Evolutionary conservation across 2,888 invertebrate species (phyloP).

Genomic region (Limenitis arthemis): DNA sequence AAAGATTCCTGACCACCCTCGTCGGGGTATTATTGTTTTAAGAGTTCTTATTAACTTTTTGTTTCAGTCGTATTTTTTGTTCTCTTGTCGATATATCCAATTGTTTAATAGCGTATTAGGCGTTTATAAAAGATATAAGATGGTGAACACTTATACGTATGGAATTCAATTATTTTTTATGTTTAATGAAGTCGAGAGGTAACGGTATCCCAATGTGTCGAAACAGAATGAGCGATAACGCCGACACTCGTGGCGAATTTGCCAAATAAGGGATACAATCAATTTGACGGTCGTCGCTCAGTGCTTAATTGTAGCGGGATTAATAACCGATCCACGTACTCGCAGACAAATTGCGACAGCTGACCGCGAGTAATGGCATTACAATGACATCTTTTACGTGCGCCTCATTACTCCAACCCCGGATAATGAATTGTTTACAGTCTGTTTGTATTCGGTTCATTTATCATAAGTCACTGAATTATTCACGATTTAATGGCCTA

Average conservation of each 20-base stretch:
- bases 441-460: conserved; percentile 21
- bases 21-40: conserved; percentile 58
- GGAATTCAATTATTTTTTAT: neutral
- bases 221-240: conserved; percentile 7
- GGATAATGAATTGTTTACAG: conserved; percentile 17
- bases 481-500: too few relatives aligned
- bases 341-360: conserved; percentile 55
- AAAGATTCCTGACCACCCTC: conserved; percentile 69
- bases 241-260: conserved; percentile 33
- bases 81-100: conserved; percentile 37
- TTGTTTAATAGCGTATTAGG: conserved; percentile 6
- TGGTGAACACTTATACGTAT: neutral
- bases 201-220: neutral
- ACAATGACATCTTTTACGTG: conserved; percentile 39
- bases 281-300: conserved; percentile 47
- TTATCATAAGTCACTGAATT: conserved; percentile 8
- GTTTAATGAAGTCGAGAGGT: neutral
- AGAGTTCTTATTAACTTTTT: conserved; percentile 58
- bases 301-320: conserved; percentile 53
- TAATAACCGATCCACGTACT: conserved; percentile 60
- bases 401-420: conserved; percentile 21
- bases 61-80: conserved; percentile 44
- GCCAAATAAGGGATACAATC: conserved; percentile 54
- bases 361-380: conserved; percentile 36
- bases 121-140: neutral